These are phyloP conservation scores for Diorhabda elongata DNA, from an alignment of 1,140 invertebrate genomes.

Conservation along the genomic window DNA sequence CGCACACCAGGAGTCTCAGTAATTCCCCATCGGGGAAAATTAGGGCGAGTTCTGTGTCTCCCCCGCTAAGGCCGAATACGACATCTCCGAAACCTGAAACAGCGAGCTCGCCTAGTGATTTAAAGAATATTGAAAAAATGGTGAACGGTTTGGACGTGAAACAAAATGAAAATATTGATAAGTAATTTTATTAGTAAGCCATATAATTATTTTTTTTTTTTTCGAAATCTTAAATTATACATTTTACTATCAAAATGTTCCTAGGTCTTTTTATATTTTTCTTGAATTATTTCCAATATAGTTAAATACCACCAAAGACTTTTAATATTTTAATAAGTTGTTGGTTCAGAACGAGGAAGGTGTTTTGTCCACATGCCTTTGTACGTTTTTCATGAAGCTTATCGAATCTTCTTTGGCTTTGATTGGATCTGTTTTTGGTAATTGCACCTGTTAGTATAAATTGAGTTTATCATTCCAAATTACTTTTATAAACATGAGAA, in stretches of 20 bases:
- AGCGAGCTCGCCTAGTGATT: slow-evolving; percentile 60
- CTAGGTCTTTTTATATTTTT: background rate
- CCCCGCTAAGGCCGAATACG: slow-evolving; percentile 51
- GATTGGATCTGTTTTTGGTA: no score
- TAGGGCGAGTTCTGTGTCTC: slow-evolving; percentile 51
- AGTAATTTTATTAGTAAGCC: slow-evolving; percentile 36
- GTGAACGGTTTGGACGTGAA: slow-evolving; percentile 87
- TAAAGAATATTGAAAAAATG: slow-evolving; percentile 96
- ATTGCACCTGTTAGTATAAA: no score
- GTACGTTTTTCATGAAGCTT: no score
- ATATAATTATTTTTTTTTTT: slow-evolving; percentile 19
- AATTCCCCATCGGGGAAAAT: slow-evolving; percentile 56
- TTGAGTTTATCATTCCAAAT: no score
- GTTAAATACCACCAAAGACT: background rate
- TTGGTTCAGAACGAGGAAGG: background rate
- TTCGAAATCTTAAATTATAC: slow-evolving; percentile 6
- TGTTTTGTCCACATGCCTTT: background rate
- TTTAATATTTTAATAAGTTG: background rate
- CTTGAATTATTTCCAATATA: background rate
- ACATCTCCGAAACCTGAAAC: slow-evolving; percentile 44
- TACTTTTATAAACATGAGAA: no score
- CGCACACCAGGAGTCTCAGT: slow-evolving; percentile 59
- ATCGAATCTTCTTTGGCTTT: no score
- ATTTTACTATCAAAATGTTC: background rate
- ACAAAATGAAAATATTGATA: slow-evolving; percentile 39